phyloP scores from a whole-genome alignment of 2,113 vertebrate species.

The Anolis sagrei region DNA sequence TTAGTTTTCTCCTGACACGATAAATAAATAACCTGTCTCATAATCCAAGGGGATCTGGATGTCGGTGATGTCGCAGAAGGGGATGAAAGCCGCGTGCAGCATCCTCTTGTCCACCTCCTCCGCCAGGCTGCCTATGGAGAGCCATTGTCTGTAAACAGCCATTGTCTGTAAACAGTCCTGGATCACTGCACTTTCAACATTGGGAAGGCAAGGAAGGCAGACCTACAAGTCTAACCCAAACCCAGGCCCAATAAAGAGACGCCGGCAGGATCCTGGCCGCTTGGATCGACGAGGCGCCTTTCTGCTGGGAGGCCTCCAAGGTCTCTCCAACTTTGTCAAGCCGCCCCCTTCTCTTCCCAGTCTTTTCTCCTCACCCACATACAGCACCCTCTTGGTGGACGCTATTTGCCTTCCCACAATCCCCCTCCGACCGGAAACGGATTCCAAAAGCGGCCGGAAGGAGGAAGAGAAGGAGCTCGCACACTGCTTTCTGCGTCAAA shows the following conservation, averaged over 20 bases:
- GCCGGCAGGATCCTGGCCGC: too few relatives aligned
- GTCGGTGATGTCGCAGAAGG: conserved; percentile 94
- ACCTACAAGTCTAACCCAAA: too few relatives aligned
- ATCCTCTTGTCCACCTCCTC: conserved; percentile 97
- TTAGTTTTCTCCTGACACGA: too few relatives aligned
- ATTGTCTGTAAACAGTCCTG: too few relatives aligned
- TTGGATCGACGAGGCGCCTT: too few relatives aligned
- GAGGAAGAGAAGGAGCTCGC: too few relatives aligned
- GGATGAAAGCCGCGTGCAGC: conserved; percentile 94
- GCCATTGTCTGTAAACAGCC: too few relatives aligned
- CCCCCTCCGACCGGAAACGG: not conserved
- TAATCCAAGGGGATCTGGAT: conserved; percentile 98
- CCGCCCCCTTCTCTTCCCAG: not conserved
- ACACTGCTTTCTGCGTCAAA: too few relatives aligned
- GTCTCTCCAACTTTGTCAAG: not conserved
- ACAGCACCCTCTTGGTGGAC: conserved; percentile 76
- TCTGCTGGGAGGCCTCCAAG: too few relatives aligned
- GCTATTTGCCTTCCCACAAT: conserved; percentile 62
- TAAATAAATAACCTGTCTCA: conserved; percentile 98
- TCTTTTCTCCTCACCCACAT: conserved; percentile 78
- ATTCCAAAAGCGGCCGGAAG: not conserved
- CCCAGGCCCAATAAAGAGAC: too few relatives aligned
- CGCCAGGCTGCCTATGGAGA: conserved; percentile 89
- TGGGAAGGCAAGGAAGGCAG: too few relatives aligned
- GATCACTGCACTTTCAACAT: too few relatives aligned